phyloP scores from a whole-genome alignment of 2,797 vertebrate genomes.

The Nasua narica region DNA sequence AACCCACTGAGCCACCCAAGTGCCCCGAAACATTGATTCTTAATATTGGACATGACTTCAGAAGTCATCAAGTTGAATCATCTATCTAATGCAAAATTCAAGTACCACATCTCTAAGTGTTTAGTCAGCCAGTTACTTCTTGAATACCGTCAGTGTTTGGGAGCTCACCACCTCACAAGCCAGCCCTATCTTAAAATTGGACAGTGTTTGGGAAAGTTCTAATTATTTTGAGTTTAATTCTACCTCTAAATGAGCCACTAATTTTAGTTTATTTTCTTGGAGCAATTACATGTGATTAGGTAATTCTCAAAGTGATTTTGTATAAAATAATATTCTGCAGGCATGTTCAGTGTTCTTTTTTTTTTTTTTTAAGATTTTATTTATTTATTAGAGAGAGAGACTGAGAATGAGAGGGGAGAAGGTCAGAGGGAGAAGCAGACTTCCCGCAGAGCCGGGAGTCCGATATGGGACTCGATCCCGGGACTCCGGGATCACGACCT shows the following conservation, averaged over 20 bases:
- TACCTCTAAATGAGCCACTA: not conserved
- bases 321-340: not conserved
- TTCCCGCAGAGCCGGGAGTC: no score
- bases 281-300: not conserved
- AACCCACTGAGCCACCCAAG: no score
- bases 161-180: not conserved
- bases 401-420: no score
- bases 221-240: constrained; percentile 1
- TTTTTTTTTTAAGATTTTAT: no score
- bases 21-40: not conserved
- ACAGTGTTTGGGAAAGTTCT: not conserved
- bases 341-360: not conserved
- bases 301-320: constrained; percentile 19
- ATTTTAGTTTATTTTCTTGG: constrained; percentile 1
- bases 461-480: no score
- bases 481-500: no score
- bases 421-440: no score
- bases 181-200: not conserved
- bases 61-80: not conserved
- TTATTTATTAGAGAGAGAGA: no score
- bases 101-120: not conserved
- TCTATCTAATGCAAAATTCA: not conserved
- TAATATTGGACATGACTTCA: not conserved
- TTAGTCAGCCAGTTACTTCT: not conserved
- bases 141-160: not conserved